phyloP scores from a whole-genome alignment of 2,888 invertebrate genomes.

The Leptopterna dolabrata region DNA sequence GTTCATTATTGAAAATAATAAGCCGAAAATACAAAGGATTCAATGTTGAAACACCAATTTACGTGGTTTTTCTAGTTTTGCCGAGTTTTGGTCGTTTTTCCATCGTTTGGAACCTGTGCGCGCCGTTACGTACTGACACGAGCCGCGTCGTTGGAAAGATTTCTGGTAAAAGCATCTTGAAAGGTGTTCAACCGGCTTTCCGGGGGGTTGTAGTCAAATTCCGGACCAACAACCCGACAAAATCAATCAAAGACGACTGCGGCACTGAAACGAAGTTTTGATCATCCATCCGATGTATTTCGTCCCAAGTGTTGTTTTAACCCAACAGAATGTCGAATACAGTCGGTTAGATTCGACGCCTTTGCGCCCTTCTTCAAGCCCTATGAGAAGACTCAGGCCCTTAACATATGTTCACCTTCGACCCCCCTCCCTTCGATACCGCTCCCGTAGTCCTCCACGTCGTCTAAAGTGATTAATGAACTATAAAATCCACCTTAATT shows the following conservation, averaged over 20 bases:
- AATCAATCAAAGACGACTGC: background rate
- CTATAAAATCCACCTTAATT: conserved; percentile 28
- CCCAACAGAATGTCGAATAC: background rate
- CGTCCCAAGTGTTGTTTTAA: background rate
- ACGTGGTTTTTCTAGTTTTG: too few relatives aligned
- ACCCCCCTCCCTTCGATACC: background rate
- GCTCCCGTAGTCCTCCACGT: background rate
- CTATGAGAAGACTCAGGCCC: conserved; percentile 19
- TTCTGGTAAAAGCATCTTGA: too few relatives aligned
- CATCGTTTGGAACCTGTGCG: too few relatives aligned
- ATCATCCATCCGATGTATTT: conserved; percentile 6
- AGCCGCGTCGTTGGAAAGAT: too few relatives aligned
- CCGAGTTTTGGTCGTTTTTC: too few relatives aligned
- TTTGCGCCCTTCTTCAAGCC: conserved; percentile 8
- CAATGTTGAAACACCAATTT: too few relatives aligned
- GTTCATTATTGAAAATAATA: too few relatives aligned
- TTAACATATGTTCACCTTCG: conserved; percentile 16
- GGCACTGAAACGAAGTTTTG: background rate
- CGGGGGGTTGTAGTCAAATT: background rate
- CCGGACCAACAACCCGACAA: background rate
- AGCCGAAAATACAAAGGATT: too few relatives aligned
- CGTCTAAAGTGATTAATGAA: conserved; percentile 25
- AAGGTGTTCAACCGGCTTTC: too few relatives aligned
- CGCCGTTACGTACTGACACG: too few relatives aligned
- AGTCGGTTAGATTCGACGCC: conserved; percentile 8